phyloP scores from a whole-genome alignment of 2,113 vertebrate genomes.

The Leucosticte australis region DNA sequence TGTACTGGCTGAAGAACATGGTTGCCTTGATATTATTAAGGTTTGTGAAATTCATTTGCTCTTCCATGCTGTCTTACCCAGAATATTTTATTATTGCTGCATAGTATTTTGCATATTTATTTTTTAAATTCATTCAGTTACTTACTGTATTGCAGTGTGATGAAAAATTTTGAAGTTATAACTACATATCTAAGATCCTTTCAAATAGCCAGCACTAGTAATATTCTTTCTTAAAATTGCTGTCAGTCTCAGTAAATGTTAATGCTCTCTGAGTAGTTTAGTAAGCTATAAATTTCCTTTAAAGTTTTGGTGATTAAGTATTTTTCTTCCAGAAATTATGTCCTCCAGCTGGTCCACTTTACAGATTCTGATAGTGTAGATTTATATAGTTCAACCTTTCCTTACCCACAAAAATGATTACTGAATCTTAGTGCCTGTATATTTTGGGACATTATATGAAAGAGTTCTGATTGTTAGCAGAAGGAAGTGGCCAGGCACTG shows the following conservation, averaged over 20 bases:
- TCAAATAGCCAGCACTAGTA: not conserved
- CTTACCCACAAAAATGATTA: not conserved
- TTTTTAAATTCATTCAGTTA: not conserved
- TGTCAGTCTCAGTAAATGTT: not conserved
- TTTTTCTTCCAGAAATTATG: not conserved
- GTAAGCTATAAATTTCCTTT: not conserved
- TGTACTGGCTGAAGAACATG: constrained; percentile 93
- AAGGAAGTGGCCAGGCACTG: not conserved
- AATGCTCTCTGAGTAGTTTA: not conserved
- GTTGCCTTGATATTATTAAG: constrained; percentile 90
- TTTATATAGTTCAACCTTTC: not conserved
- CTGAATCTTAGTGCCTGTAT: not conserved
- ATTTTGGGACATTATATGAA: not conserved
- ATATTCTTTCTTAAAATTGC: not conserved
- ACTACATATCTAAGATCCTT: not conserved
- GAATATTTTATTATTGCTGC: not conserved
- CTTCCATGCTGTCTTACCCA: not conserved
- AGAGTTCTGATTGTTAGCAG: not conserved
- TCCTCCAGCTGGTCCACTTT: not conserved
- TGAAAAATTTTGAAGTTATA: not conserved
- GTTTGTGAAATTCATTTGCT: constrained; percentile 67
- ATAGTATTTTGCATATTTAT: not conserved
- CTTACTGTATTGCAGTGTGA: not conserved
- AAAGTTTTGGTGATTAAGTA: not conserved
- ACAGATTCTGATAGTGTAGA: not conserved